These are phyloP conservation scores for Halocynthia aurantium DNA, from an alignment of 23 tunicate genomes.

Conservation along the genomic window DNA sequence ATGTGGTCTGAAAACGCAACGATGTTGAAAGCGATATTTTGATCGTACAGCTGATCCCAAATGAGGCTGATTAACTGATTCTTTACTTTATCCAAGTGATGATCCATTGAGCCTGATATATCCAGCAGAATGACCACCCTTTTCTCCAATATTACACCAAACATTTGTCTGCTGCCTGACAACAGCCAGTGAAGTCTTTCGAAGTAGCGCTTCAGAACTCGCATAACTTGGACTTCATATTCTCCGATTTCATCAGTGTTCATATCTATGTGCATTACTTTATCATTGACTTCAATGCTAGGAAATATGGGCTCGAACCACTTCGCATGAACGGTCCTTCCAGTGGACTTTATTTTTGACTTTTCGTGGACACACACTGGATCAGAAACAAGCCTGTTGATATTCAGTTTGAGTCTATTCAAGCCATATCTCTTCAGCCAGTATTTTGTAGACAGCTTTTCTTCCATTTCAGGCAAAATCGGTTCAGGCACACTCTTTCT, in stretches of 20 bases:
- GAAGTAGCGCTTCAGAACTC: constrained; percentile 51
- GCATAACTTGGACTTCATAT: constrained; percentile 52
- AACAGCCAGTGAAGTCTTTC: constrained; percentile 84
- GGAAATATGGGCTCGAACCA: constrained; percentile 93
- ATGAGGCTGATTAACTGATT: constrained; percentile 66
- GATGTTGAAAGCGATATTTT: constrained; percentile 66
- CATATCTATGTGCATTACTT: constrained; percentile 87
- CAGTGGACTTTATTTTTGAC: constrained; percentile 41
- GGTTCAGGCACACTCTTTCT: constrained; percentile 85
- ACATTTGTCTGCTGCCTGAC: constrained; percentile 69
- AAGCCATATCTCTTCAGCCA: constrained; percentile 81
- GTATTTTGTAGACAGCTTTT: constrained; percentile 66
- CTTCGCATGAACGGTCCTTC: constrained; percentile 48
- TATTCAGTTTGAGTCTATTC: constrained; percentile 59
- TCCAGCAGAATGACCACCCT: constrained; percentile 73
- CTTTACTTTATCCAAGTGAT: constrained; percentile 65
- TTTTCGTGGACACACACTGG: constrained; percentile 81
- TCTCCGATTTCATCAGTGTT: constrained; percentile 56
- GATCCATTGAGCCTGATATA: constrained; percentile 76
- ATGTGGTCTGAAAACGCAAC: constrained; percentile 66
- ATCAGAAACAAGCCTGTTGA: constrained; percentile 63
- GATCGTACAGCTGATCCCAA: constrained; percentile 70
- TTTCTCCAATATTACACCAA: constrained; percentile 61
- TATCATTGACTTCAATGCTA: constrained; percentile 72
- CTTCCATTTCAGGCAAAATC: constrained; percentile 74